Base-by-base conservation (phyloP, 2,113 vertebrate genomes). In the Periophthalmodon schlosseri region DNA sequence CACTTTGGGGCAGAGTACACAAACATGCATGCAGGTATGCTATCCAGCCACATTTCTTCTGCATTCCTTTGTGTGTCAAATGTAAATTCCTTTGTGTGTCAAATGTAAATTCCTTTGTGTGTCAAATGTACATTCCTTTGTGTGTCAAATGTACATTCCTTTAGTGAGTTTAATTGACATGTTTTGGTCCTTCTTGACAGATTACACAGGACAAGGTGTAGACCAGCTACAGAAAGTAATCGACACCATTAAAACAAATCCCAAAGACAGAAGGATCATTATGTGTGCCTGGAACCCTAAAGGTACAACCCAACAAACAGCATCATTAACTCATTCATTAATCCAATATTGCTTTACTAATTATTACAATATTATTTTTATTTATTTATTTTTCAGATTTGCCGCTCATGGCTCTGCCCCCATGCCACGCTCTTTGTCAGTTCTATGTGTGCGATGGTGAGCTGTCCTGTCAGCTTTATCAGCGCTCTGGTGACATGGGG, bases 1-100 rank as follows among this genome's bases (percentile, higher is more conserved):
- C 97, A 99, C 86, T 99, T 95, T 89, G 98, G 98, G 70, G 96
- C 97, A 3, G 95, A 98, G 58, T 99, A 99, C 91, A 96, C 94
- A 86, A 88, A 96, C 89, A 96, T 96, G 95, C 92, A 96, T 47
- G 87, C 95, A 94, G 97, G 98, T 98, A 79, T 64, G 68, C 23
- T 14, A 64, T 16, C 49, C 57, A 11, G 4, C 20, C 56, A 34
- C 4, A 20, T 56, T 3, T 4, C 18, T 20, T 21, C 47, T 56
- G 9, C 18, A 56, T 56, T 56, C 18, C 18, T 52, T 52, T 56
- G 52, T 21, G n/a, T n/a, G 28, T 3, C 2, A 28, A 28, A 28
- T 28, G 28, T 28, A 28, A 4, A 56, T 56, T 56, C 18, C 18
- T 52, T 52, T 56, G 52, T 21, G 2, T n/a, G 5, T 24, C 23